These are phyloP conservation scores for Ctenochaetus hawaiiensis DNA, from an alignment of 2,797 vertebrate genomes.

Conservation along the genomic window DNA sequence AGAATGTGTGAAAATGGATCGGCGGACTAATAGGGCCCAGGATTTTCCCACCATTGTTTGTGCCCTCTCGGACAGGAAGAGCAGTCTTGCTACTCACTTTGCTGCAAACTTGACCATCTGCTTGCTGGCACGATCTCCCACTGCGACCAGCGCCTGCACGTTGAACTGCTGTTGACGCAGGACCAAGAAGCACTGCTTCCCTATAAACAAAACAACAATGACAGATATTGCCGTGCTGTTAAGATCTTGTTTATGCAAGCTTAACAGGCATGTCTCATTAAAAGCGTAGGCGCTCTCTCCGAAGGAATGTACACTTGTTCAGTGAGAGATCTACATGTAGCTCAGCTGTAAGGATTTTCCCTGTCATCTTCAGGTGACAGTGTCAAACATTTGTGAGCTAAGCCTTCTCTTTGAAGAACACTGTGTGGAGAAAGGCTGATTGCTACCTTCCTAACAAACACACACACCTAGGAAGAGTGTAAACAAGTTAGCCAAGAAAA, in stretches of 20 bases:
- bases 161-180: conserved; percentile 99
- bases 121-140: conserved; percentile 98
- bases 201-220: conserved; percentile 83
- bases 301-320: conserved; percentile 16
- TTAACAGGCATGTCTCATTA: conserved; percentile 34
- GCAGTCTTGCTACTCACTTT: conserved; percentile 95
- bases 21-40: conserved; percentile 82
- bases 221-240: conserved; percentile 27
- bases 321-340: conserved; percentile 13
- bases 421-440: conserved; percentile 59
- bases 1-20: conserved; percentile 93
- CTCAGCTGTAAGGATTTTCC: conserved; percentile 28
- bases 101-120: conserved; percentile 99
- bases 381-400: conserved; percentile 56
- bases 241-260: conserved; percentile 17
- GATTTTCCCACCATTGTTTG: conserved; percentile 98
- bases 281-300: conserved; percentile 28
- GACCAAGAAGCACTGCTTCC: conserved; percentile 98
- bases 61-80: conserved; percentile 91
- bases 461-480: conserved; percentile 63
- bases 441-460: conserved; percentile 69
- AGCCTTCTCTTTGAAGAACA: conserved; percentile 66
- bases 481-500: conserved; percentile 66
- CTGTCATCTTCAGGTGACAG: conserved; percentile 52
- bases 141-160: conserved; percentile 96